These are phyloP conservation scores for Schizopygopsis pylzovi DNA, from an alignment of 2,797 vertebrate genomes.

Conservation along the genomic window DNA sequence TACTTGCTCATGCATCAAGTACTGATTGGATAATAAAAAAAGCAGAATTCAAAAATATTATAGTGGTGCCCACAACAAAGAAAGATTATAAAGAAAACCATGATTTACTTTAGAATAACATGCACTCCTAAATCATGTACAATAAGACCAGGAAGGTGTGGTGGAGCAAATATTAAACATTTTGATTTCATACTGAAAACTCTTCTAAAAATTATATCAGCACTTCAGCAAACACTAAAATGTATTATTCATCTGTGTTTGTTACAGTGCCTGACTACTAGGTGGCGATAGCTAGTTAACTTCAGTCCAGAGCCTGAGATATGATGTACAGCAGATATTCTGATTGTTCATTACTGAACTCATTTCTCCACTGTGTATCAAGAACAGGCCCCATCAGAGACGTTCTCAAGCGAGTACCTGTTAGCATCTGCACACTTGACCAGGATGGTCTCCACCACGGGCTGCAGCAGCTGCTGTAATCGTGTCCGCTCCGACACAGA, in stretches of 20 bases:
- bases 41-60: not conserved
- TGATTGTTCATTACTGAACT: not conserved
- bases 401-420: conserved; percentile 73
- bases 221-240: not conserved
- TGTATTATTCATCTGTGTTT: not conserved
- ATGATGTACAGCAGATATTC: not conserved
- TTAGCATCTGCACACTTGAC: conserved; percentile 91
- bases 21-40: not conserved
- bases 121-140: not conserved
- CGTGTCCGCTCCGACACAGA: conserved; percentile 80
- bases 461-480: conserved; percentile 86
- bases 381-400: not conserved
- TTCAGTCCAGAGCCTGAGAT: not conserved
- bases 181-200: not conserved
- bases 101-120: not conserved
- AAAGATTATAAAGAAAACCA: not conserved
- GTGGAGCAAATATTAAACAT: not conserved
- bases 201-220: too few species aligned
- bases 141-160: not conserved
- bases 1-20: not conserved
- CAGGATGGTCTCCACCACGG: conserved; percentile 89
- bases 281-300: conserved; percentile 52
- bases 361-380: not conserved
- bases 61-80: not conserved
- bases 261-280: conserved; percentile 46